Percentiles rank a stretch among this genome's conserved stretches.
Conservation (phyloP, 2,888 invertebrate genomes). For the Latrodectus hesperus region DNA sequence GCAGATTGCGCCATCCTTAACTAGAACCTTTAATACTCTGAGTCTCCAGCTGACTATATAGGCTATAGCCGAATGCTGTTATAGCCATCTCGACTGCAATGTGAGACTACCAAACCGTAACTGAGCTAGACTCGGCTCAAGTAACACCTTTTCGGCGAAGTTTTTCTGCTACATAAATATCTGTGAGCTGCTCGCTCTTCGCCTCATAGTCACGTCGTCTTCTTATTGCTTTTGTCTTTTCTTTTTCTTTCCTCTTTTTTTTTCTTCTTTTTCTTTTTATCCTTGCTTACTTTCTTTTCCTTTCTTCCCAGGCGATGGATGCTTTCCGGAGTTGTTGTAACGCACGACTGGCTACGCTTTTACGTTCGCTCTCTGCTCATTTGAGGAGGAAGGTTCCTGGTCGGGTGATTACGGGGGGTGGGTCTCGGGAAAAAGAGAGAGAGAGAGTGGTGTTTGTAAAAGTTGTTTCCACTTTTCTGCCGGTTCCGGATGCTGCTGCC, state of each 20-base stretch:
- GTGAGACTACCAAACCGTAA: background rate
- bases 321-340: conserved; percentile 5
- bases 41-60: background rate
- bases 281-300: conserved; percentile 6
- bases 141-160: conserved; percentile 36
- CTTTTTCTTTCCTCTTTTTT: conserved; percentile 25
- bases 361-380: conserved; percentile 4
- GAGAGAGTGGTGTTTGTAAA: conserved; percentile 3
- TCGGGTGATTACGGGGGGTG: conserved; percentile 38
- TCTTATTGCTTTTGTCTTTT: conserved; percentile 49
- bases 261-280: background rate
- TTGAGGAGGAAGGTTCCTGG: background rate
- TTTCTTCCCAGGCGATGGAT: conserved; percentile 33
- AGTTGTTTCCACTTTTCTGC: background rate
- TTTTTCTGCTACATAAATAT: conserved; percentile 54
- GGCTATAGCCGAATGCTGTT: background rate
- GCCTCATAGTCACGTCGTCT: conserved; percentile 54
- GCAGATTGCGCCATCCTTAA: background rate
- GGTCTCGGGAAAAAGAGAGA: background rate
- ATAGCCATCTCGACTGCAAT: background rate
- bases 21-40: background rate
- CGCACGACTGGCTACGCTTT: conserved; percentile 49
- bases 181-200: background rate
- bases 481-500: background rate
- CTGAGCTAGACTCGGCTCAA: conserved; percentile 7